Evolutionary conservation across 2,113 vertebrate species (phyloP), one percentile per base, ranked within the genome.

Genomic region (Etheostoma cragini): DNA sequence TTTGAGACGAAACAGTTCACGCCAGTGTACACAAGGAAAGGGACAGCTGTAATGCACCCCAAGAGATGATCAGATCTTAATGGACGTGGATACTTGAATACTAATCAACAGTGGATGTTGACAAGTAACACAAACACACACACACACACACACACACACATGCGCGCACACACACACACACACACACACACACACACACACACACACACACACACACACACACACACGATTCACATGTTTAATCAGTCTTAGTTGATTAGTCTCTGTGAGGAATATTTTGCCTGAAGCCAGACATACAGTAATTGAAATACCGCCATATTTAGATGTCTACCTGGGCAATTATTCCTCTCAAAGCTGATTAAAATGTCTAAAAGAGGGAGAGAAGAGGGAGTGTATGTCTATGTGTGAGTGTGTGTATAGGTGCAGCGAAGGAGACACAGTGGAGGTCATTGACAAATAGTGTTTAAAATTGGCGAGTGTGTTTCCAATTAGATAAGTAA

Each of bases 271-370:
- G 49, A 76, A 87, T 89, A 90, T 82, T 87, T 87, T 81, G 91
- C 92, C 91, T 75, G 78, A 75, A 82, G 91, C 87, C 84, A 93
- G 90, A 87, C 90, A 88, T 83, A 81, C 81, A 67, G 71, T 93
- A 94, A 93, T 94, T 94, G 91, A 93, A 94, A 93, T 88, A 90
- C 70, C 83, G 88, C 92, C 91, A 92, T 86, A 92, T 94, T 93
- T 93, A 92, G 92, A 93, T 21, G 54, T 91, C 91, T 91, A 93
- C 91, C 92, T 93, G 83, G 66, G 85, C 89, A 93, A 94, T 93
- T 93, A 94, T 88, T 91, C 76, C 89, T 83, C 91, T 92, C 82
- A 87, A 91, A 93, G 89, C 91, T 92, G 91, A 94, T 94, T 93
- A 93, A 91, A 93, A 88, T 84, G 87, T 93, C 92, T 87, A 71